Conservation (phyloP, 1,140 invertebrate genomes). For the Planococcus citri region DNA sequence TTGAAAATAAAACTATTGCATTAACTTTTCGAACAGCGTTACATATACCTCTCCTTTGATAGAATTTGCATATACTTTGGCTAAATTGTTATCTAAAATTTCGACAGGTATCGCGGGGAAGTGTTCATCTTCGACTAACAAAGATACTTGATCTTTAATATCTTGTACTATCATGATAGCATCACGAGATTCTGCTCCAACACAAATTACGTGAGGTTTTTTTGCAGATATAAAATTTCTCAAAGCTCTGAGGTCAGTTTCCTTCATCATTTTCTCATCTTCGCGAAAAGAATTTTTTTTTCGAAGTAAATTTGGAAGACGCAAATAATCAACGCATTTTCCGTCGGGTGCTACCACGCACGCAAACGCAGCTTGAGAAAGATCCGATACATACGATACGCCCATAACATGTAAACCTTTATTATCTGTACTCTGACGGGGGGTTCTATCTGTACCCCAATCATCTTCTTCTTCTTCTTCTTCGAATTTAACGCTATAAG, state of each 20-base stretch:
- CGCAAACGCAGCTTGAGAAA: conserved; percentile 75
- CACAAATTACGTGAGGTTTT: conserved; percentile 84
- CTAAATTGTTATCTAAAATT: conserved; percentile 83
- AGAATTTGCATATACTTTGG: conserved; percentile 81
- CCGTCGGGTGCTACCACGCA: conserved; percentile 77
- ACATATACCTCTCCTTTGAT: conserved; percentile 57
- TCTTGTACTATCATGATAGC: conserved; percentile 76
- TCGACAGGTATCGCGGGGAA: conserved; percentile 80
- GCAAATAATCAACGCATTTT: conserved; percentile 79
- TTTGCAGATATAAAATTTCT: conserved; percentile 76
- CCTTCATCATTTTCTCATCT: conserved; percentile 57
- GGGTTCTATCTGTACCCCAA: conserved; percentile 71
- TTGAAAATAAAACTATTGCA: not conserved
- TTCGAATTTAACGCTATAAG: conserved; percentile 63
- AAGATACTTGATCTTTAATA: conserved; percentile 58
- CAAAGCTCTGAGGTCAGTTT: conserved; percentile 67
- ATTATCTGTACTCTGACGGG: too few species aligned
- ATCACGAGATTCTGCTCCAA: conserved; percentile 82
- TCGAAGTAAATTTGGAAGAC: conserved; percentile 72
- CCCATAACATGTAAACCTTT: conserved; percentile 79
- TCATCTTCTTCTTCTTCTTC: conserved; percentile 84
- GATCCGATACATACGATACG: conserved; percentile 75
- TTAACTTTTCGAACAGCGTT: conserved; percentile 14
- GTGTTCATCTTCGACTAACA: conserved; percentile 69
- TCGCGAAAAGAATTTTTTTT: conserved; percentile 59